Conservation (phyloP, 2,113 vertebrate species). For the Nanorana parkeri region DNA sequence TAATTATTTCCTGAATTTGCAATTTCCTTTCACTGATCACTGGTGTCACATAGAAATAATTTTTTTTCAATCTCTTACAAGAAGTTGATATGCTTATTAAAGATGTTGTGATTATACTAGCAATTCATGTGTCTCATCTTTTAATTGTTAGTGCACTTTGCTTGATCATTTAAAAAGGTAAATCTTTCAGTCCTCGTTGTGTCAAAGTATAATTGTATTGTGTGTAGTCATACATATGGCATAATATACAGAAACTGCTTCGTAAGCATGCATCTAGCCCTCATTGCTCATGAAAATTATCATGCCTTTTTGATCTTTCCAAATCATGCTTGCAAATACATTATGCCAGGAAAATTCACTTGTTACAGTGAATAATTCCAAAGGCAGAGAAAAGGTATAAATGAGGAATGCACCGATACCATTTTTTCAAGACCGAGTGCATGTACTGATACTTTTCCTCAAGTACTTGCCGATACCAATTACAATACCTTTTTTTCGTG, state of each 20-base stretch:
- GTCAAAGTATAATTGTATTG: conserved; percentile 42
- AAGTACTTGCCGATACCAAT: no score
- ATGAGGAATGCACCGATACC: no score
- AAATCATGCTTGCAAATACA: conserved; percentile 30
- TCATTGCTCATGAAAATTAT: not conserved
- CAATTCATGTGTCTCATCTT: conserved; percentile 2
- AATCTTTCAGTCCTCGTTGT: conserved; percentile 27
- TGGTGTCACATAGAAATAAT: conserved; percentile 32
- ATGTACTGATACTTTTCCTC: no score
- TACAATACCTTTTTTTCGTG: no score
- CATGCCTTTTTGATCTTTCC: not conserved
- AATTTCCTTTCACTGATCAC: conserved; percentile 53
- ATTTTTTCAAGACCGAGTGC: no score
- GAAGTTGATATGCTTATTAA: conserved; percentile 1
- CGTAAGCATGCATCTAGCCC: not conserved
- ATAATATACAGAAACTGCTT: conserved; percentile 38
- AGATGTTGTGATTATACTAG: not conserved
- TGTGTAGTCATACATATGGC: not conserved
- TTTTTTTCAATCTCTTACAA: not conserved
- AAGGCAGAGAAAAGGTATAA: no score
- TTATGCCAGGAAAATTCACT: not conserved
- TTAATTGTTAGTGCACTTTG: conserved; percentile 32
- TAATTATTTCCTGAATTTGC: conserved; percentile 54
- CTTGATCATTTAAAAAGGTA: conserved; percentile 9
- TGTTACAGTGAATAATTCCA: no score